Base-by-base conservation (phyloP, 2,797 vertebrate genomes). In the Manis pentadactyla region DNA sequence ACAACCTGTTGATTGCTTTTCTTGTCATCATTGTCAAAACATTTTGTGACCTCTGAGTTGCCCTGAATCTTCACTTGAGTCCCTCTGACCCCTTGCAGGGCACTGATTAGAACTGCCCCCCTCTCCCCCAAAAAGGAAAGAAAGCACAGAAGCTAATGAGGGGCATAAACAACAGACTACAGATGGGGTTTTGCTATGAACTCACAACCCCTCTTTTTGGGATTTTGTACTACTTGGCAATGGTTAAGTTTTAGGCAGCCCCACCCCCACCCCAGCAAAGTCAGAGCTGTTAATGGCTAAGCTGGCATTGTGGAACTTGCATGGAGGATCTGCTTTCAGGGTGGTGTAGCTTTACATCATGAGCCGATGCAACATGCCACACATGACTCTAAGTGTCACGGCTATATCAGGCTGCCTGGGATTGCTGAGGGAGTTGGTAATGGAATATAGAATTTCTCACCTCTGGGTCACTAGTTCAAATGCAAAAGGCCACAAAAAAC, bases 401-500 rank as follows among this genome's bases (percentile, higher is more conserved):
- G 86, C 39, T 90, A 31, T 93, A 86, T 87, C 64, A 27, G 69
- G 23, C 63, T 82, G 34, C 63, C 63, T 69, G 12, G 81, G 92
- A 90, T 51, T 91, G 71, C 82, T 75, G 39, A 91, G 90, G 87
- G 68, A 42, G 86, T 92, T 73, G 39, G 81, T 63, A 75, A 94
- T 37, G 90, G 82, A 88, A 96, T 66, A 37, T 12, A 51, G 96
- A 74, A 66, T 87, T 82, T 97, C 97, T 96, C 93, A 93, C 90
- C 79, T 97, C 79, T 29, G 83, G 71, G 77, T 96, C 96, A 97
- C 74, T 17, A 95, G 83, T 91, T 97, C 95, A 97, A 90, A 94
- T 21, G 27, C n/a, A 94, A 96, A 93, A 55, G 69, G 49, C 51
- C 64, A 96, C 23, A 46, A 93, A 96, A 95, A 94, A 77, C 19